These are phyloP conservation scores for Eurytoma californica DNA, from an alignment of 2,888 invertebrate species.

Conservation along the genomic window DNA sequence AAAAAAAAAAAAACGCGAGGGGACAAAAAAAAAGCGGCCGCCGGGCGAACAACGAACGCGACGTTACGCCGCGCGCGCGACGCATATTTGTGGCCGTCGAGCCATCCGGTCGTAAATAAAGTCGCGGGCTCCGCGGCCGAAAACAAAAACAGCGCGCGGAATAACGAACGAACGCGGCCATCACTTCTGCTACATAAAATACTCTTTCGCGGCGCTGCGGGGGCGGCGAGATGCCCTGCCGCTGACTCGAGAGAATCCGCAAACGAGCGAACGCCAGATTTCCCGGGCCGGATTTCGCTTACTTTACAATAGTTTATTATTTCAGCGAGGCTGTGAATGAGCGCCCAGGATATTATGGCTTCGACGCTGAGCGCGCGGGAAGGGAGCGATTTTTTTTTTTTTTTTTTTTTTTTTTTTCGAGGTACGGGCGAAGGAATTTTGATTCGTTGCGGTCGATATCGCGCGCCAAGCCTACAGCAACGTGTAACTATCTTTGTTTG, in stretches of 20 bases:
- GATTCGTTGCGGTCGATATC: too few relatives aligned
- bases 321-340: slow-evolving; percentile 17
- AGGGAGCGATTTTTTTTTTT: too few relatives aligned
- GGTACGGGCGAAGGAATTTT: too few relatives aligned
- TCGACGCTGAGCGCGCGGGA: neutral
- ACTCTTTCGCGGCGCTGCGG: slow-evolving; percentile 55
- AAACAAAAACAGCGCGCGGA: slow-evolving; percentile 72
- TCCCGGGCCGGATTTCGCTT: slow-evolving; percentile 36
- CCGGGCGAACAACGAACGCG: too few relatives aligned
- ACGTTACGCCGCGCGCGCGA: slow-evolving; percentile 56
- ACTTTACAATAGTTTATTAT: slow-evolving; percentile 51
- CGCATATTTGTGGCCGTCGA: slow-evolving; percentile 73
- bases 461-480: too few relatives aligned
- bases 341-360: slow-evolving; percentile 7
- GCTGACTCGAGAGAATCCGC: slow-evolving; percentile 46
- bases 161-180: slow-evolving; percentile 73
- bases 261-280: slow-evolving; percentile 42
- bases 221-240: neutral
- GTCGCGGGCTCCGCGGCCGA: slow-evolving; percentile 61
- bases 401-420: too few relatives aligned
- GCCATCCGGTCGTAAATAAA: slow-evolving; percentile 74
- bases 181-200: slow-evolving; percentile 75
- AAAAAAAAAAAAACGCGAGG: too few relatives aligned
- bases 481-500: too few relatives aligned
- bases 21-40: too few relatives aligned